Base-by-base conservation (phyloP, 2,888 invertebrate genomes). In the Drosophila parthenogenetica region DNA sequence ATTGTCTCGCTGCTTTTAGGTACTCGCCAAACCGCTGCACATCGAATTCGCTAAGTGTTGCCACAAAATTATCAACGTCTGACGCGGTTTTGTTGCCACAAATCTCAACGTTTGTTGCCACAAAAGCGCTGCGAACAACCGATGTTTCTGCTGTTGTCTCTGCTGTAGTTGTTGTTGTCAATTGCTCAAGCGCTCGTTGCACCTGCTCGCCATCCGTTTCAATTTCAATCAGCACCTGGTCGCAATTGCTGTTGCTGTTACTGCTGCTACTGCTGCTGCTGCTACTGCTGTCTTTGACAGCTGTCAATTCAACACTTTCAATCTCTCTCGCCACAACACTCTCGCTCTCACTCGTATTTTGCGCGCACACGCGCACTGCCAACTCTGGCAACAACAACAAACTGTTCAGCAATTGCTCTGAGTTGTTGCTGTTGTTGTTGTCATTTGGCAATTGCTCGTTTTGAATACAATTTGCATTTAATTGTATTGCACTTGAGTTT, bases 31-130 rank as follows among this genome's bases (percentile, higher is more conserved):
- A 87, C 11, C 90, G 87, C 58, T 89, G 90, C 57, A 90, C 91
- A 89, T 91, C 91, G 69, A 91, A 91, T 73, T 91, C 91, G 49
- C 87, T 84, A 10, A 84, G 71, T 17, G 77, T 59, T 4, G 68
- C 43, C 17, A 63, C 85, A 64, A 84, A 84, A 70, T 63, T 74
- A 14, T 40, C 65, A 39, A 42, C 50, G 40, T 40, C 35, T 29
- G 49, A 25, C 10, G 35, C 17, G 16, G 37, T 11, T 11, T 48
- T 55, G 39, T 67, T 61, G 64, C 45, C 53, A 46, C 46, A 37
- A 43, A 32, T 50, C 39, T 68, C 29, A 35, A 55, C 43, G 17
- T 75, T 62, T 3, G 64, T 68, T n/a, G 82, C 71, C 55, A 83
- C 82, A 68, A 83, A 83, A 39, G 88, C 73, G 72, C 80, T 75